phyloP scores from a whole-genome alignment of 2,888 invertebrate genomes.

The Pyrgus malvae region DNA sequence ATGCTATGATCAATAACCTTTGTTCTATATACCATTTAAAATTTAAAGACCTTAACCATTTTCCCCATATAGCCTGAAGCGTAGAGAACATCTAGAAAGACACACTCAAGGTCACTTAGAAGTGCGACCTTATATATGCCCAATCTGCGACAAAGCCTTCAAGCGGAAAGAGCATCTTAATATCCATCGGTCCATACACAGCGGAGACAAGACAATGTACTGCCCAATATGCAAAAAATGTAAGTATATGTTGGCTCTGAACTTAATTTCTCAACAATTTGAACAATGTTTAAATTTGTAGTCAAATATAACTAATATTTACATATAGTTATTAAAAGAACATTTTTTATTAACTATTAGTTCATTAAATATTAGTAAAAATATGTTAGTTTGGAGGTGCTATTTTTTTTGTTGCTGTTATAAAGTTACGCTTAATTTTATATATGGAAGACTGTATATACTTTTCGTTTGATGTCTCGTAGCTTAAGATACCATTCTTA shows the following conservation, averaged over 20 bases:
- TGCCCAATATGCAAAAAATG: constrained; percentile 87
- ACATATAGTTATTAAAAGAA: too few species aligned
- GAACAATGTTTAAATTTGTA: too few species aligned
- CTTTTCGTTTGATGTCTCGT: neutral
- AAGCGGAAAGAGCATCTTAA: constrained; percentile 92
- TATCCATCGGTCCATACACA: constrained; percentile 90
- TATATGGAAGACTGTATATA: neutral
- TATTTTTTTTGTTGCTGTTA: too few species aligned
- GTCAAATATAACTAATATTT: too few species aligned
- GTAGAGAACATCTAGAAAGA: constrained; percentile 88
- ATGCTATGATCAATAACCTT: too few species aligned
- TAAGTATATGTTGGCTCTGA: constrained; percentile 41
- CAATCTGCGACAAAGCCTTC: constrained; percentile 88
- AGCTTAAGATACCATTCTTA: neutral
- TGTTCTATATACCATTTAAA: too few species aligned
- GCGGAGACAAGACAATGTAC: constrained; percentile 88
- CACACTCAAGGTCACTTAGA: constrained; percentile 90
- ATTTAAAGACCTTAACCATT: too few species aligned
- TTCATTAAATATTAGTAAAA: too few species aligned
- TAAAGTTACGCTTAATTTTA: too few species aligned
- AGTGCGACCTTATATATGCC: constrained; percentile 87
- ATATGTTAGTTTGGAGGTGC: too few species aligned
- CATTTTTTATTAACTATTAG: too few species aligned
- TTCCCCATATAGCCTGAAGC: constrained; percentile 85
- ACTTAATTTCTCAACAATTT: too few species aligned